Base-by-base conservation (phyloP, 2,113 vertebrate species). In the Montifringilla adamsi region DNA sequence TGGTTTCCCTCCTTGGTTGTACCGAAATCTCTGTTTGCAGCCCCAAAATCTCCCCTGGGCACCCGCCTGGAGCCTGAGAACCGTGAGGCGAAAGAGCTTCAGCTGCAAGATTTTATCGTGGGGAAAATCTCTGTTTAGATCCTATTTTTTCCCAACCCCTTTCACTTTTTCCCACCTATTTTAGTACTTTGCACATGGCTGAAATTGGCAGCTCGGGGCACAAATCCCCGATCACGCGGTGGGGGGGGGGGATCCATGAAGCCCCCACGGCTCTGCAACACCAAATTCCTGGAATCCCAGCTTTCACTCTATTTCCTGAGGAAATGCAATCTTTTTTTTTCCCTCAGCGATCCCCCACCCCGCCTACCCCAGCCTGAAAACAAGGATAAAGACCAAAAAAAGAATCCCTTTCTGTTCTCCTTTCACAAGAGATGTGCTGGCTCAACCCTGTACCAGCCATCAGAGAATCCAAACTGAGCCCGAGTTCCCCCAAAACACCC, bases 221-320 rank as follows among this genome's bases (percentile, higher is more conserved):
- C 49, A 55, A 78, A 58, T 26, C 52, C 26, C 66, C 1, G 1
- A 56, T 49, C 41, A 0, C 4, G 2, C 3, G 0, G 27, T 8
- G 22, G 41, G 50, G 30, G 22, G 41, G 50, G 18, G 18, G 22
- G 3, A 6, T 23, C 39, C 59, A 22, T 1, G 1, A 55, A 87
- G 26, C 59, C 68, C 68, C 84, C 33, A 7, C 1, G 7, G 44
- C 49, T 52, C 69, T 4, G 3, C 44, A 70, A 19, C 58, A 49
- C 22, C 49, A 7, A 62, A 93, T 87, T 91, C 87, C 73, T 62
- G 84, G 60, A 84, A 81, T 77, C 84, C 55, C 81, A 93, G 81
- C 77, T 93, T 90, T 90, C 92, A 50, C 67, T 90, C 47, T 1
- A 15, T 78, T 96, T 96, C 92, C 95, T 91, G 68, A 93, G 84